Evolutionary conservation across 2,888 invertebrate genomes (phyloP).

Genomic region (Brachyptera putata): DNA sequence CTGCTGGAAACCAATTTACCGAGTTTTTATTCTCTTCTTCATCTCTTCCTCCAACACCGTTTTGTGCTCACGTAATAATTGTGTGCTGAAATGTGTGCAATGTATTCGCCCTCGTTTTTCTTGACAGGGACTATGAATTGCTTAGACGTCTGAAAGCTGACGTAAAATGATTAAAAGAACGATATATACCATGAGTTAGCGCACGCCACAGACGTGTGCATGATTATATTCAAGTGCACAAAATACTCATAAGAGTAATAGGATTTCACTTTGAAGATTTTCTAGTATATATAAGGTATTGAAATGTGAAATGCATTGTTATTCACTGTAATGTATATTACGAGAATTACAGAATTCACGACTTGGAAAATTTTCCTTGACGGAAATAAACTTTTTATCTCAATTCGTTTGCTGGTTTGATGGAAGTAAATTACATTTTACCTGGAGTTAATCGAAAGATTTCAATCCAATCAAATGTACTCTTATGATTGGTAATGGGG

Average conservation of each 20-base stretch:
- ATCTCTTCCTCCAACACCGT: too few relatives aligned
- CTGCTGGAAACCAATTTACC: neutral
- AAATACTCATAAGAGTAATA: conserved; percentile 9
- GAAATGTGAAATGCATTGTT: conserved; percentile 7
- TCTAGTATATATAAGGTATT: too few relatives aligned
- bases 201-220: too few relatives aligned
- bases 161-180: conserved; percentile 4
- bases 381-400: neutral
- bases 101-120: conserved; percentile 1
- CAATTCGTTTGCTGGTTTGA: neutral
- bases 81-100: conserved; percentile 13
- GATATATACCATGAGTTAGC: conserved; percentile 16
- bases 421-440: neutral
- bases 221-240: neutral
- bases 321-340: conserved; percentile 2
- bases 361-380: neutral
- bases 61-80: conserved; percentile 6
- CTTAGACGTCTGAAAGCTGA: neutral
- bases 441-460: neutral
- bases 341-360: too few relatives aligned
- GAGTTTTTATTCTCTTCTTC: neutral
- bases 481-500: conserved; percentile 13
- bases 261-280: conserved; percentile 6
- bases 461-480: conserved; percentile 15
- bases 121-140: conserved; percentile 11